Conservation (phyloP, 1,140 invertebrate genomes). For the Sminthurides bifidus region DNA sequence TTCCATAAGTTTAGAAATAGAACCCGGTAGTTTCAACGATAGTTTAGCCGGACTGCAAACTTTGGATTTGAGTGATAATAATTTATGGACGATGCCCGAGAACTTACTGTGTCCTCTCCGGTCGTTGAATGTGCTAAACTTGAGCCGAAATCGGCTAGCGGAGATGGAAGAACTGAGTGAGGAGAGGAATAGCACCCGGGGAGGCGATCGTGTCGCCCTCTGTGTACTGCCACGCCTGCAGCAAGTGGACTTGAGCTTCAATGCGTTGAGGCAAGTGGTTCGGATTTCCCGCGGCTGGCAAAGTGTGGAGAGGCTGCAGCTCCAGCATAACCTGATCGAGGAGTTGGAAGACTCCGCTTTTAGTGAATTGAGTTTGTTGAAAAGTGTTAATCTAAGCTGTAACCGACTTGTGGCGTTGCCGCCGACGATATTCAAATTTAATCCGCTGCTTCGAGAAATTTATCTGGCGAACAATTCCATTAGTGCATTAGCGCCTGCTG, state of each 20-base stretch:
- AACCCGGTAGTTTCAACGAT: too few relatives aligned
- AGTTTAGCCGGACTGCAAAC: slow-evolving; percentile 52
- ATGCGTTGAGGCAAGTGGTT: slow-evolving; percentile 10
- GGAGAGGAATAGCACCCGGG: slow-evolving; percentile 28
- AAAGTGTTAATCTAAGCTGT: slow-evolving; percentile 68
- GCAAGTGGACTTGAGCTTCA: slow-evolving; percentile 40
- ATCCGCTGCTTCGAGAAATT: slow-evolving; percentile 62
- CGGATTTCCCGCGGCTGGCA: slow-evolving; percentile 51
- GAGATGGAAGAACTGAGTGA: slow-evolving; percentile 54
- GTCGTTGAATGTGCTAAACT: slow-evolving; percentile 61
- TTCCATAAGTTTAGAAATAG: too few relatives aligned
- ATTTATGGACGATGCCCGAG: slow-evolving; percentile 64
- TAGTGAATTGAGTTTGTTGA: slow-evolving; percentile 56
- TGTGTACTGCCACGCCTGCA: slow-evolving; percentile 36
- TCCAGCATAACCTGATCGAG: slow-evolving; percentile 72
- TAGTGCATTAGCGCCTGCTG: slow-evolving; percentile 60
- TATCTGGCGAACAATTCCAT: slow-evolving; percentile 69
- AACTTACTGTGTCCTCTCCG: slow-evolving; percentile 60
- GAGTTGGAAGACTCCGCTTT: slow-evolving; percentile 65
- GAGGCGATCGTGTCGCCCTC: not conserved
- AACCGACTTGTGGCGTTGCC: slow-evolving; percentile 65
- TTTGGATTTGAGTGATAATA: slow-evolving; percentile 74
- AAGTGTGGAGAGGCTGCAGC: slow-evolving; percentile 57
- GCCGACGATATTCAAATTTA: slow-evolving; percentile 61
- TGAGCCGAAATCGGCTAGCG: slow-evolving; percentile 67